Evolutionary conservation across 2,113 vertebrate species (phyloP).

Genomic region (Ibidorhyncha struthersii): DNA sequence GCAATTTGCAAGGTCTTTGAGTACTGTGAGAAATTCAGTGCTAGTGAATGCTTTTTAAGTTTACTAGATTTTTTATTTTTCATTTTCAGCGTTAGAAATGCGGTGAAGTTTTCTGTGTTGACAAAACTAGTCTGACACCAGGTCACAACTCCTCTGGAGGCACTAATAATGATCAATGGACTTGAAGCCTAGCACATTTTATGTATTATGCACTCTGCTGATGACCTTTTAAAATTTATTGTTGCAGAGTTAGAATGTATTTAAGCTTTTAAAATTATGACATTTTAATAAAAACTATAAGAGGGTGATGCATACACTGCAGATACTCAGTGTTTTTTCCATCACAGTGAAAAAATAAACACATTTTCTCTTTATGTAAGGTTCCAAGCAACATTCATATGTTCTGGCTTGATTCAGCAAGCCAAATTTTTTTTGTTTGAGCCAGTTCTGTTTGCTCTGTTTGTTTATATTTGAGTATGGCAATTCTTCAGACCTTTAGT

Average conservation of each 20-base stretch:
- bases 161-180: background rate
- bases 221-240: background rate
- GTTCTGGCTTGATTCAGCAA: background rate
- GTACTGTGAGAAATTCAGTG: background rate
- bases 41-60: background rate
- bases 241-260: background rate
- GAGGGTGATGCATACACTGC: background rate
- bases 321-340: background rate
- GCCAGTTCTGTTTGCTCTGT: background rate
- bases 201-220: background rate
- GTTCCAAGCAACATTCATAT: background rate
- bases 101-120: background rate
- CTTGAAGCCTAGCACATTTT: background rate
- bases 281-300: background rate
- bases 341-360: background rate
- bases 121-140: background rate
- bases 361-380: background rate
- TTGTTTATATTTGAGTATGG: background rate
- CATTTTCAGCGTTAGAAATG: background rate
- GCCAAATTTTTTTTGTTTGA: background rate
- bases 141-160: background rate
- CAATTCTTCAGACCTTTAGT: background rate
- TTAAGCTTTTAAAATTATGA: background rate
- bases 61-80: background rate
- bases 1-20: background rate